Evolutionary conservation across 1,140 invertebrate genomes (phyloP).

Genomic region (Drosophila nikananu): DNA sequence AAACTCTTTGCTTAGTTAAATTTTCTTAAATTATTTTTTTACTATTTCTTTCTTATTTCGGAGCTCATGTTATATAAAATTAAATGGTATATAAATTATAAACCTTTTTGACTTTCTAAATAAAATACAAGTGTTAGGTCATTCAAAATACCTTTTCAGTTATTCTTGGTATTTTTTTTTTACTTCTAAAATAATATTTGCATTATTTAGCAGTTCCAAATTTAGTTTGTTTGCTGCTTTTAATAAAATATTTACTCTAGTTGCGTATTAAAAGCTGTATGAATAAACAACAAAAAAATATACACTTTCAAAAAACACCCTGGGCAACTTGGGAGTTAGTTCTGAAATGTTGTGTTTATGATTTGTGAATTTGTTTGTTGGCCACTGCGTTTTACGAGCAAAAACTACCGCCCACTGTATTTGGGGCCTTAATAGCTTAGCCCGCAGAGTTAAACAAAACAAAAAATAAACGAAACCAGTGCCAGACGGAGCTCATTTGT

Average conservation of each 20-base stretch:
- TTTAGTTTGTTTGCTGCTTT: too few species aligned
- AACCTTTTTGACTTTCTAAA: too few species aligned
- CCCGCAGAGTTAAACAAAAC: constrained; percentile 18
- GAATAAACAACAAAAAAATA: not conserved
- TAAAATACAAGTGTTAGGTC: too few species aligned
- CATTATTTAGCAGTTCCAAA: not conserved
- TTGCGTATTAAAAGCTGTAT: too few species aligned
- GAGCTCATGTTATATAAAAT: too few species aligned
- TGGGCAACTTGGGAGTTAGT: not conserved
- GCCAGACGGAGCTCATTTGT: constrained; percentile 38
- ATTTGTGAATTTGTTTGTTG: constrained; percentile 7
- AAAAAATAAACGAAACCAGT: constrained; percentile 4
- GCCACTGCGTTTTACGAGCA: not conserved
- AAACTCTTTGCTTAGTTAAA: too few species aligned
- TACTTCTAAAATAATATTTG: not conserved
- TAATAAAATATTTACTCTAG: not conserved
- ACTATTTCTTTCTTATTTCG: not conserved
- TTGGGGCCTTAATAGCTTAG: constrained; percentile 9
- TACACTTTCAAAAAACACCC: not conserved
- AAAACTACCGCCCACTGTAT: constrained; percentile 11
- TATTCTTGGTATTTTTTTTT: not conserved
- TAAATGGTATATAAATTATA: too few species aligned
- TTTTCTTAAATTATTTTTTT: not conserved
- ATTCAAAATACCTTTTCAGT: not conserved
- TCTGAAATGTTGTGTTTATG: not conserved